A percentile compares a stretch with the other conserved stretches of the same genome.
phyloP scores from a whole-genome alignment of 2,797 vertebrate genomes.

The Odontamblyopus lacepedii region DNA sequence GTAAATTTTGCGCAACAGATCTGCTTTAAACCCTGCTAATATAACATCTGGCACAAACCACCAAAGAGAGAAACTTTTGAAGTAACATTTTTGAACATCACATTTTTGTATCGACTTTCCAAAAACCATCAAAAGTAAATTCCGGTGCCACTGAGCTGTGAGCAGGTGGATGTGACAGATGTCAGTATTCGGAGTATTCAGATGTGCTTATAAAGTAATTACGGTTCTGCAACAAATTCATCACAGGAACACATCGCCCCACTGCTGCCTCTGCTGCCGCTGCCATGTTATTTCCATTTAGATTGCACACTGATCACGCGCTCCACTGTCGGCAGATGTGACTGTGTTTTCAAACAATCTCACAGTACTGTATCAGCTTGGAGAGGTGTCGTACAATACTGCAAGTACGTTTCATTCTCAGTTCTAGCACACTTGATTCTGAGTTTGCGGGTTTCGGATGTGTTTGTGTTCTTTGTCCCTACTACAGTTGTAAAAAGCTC shows the following conservation, averaged over 20 bases:
- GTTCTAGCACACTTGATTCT: not conserved
- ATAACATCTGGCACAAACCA: not conserved
- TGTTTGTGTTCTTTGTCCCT: too few species aligned
- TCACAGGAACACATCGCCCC: constrained; percentile 11
- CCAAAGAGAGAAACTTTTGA: not conserved
- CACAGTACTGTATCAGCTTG: not conserved
- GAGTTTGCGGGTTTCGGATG: not conserved
- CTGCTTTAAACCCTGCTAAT: too few species aligned
- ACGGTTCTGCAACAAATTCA: constrained; percentile 8
- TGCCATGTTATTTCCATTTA: constrained; percentile 26
- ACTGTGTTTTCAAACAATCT: constrained; percentile 10
- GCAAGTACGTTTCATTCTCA: not conserved
- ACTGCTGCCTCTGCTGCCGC: constrained; percentile 18
- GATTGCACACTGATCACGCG: constrained; percentile 21
- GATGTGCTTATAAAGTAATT: constrained; percentile 21
- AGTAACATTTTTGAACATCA: not conserved
- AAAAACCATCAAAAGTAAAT: not conserved
- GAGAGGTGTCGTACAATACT: not conserved
- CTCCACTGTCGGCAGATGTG: not conserved
- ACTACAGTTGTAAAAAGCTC: too few species aligned
- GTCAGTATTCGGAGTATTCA: constrained; percentile 15
- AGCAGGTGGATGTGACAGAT: not conserved
- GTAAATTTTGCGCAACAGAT: too few species aligned
- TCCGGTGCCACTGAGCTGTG: constrained; percentile 17
- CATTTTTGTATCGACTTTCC: constrained; percentile 3